Conservation (phyloP, 2,113 vertebrate species). For the Thryonomys swinderianus region DNA sequence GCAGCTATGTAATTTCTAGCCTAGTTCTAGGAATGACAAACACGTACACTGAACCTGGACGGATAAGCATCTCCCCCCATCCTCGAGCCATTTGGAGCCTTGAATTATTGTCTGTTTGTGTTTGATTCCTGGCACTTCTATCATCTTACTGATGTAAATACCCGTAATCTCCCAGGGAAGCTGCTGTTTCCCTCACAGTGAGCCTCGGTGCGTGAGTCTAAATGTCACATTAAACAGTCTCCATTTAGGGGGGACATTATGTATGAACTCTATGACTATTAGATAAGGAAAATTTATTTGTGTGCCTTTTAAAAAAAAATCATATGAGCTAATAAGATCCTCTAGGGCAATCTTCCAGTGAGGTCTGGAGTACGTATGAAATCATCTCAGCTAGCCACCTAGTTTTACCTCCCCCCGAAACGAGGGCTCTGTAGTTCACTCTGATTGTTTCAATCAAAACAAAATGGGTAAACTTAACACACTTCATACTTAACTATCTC, state of each 20-base stretch:
- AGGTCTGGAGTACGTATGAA: slow-evolving; percentile 82
- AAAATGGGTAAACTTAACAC: slow-evolving; percentile 77
- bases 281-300: slow-evolving; percentile 83
- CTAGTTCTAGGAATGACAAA: neutral
- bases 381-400: slow-evolving; percentile 84
- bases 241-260: slow-evolving; percentile 80
- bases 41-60: slow-evolving; percentile 63
- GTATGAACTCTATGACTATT: slow-evolving; percentile 69
- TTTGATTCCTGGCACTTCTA: slow-evolving; percentile 73
- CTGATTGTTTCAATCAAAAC: slow-evolving; percentile 88
- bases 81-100: neutral
- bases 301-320: slow-evolving; percentile 82
- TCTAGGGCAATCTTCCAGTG: slow-evolving; percentile 82
- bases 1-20: neutral
- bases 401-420: slow-evolving; percentile 86
- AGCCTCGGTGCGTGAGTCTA: slow-evolving; percentile 80
- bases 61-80: slow-evolving; percentile 75
- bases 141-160: slow-evolving; percentile 86
- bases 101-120: slow-evolving; percentile 73
- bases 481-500: slow-evolving; percentile 86
- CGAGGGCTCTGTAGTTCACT: slow-evolving; percentile 83
- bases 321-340: slow-evolving; percentile 85
- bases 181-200: slow-evolving; percentile 84
- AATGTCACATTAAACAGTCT: slow-evolving; percentile 84
- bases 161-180: slow-evolving; percentile 82